Evolutionary conservation across 1,140 invertebrate species (phyloP).

Genomic region (Samia ricini): DNA sequence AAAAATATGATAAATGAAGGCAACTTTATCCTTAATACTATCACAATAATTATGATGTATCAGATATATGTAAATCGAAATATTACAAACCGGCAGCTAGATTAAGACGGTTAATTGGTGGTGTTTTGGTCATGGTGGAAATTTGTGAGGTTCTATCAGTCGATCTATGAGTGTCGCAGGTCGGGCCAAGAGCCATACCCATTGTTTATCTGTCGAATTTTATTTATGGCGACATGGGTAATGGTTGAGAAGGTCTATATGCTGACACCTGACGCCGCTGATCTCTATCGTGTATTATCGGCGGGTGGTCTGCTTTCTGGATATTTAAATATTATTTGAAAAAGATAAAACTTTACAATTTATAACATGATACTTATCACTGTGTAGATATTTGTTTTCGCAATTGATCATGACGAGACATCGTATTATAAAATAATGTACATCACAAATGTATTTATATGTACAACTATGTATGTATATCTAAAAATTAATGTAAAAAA

Average conservation of each 20-base stretch:
- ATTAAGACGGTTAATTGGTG: constrained; percentile 33
- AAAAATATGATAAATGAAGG: not conserved
- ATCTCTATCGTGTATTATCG: constrained; percentile 43
- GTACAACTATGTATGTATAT: too few relatives aligned
- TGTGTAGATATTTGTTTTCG: not conserved
- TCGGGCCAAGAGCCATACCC: constrained; percentile 25
- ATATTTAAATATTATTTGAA: constrained; percentile 2
- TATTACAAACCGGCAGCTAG: constrained; percentile 26
- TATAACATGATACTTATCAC: not conserved
- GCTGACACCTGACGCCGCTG: constrained; percentile 56
- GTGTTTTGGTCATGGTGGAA: constrained; percentile 37
- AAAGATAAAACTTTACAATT: not conserved
- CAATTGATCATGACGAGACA: not conserved
- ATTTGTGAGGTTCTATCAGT: constrained; percentile 33
- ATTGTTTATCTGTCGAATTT: constrained; percentile 68
- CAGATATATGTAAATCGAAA: constrained; percentile 8
- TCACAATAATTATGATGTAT: not conserved
- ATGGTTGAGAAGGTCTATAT: constrained; percentile 32
- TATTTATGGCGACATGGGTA: constrained; percentile 53
- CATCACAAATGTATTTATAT: not conserved
- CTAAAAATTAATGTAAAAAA: too few relatives aligned
- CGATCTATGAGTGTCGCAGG: constrained; percentile 41
- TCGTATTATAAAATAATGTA: not conserved
- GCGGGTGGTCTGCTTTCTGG: constrained; percentile 46
- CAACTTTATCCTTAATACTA: not conserved